Base-by-base conservation (phyloP, 35 echinoderm and acorn worm genomes). In the Ophiothrix spiculata region DNA sequence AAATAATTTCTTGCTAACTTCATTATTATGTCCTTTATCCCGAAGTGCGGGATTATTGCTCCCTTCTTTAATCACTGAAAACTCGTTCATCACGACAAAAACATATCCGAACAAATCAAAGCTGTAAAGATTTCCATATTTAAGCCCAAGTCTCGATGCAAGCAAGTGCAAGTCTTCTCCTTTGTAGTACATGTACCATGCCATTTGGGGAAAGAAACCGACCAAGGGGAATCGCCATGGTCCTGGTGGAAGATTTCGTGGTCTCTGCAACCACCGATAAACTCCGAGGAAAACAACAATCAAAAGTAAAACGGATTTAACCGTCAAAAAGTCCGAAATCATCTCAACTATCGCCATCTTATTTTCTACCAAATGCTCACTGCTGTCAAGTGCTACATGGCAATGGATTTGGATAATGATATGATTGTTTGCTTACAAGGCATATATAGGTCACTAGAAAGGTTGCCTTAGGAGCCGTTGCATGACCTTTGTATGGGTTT, bases 221-320 rank as follows among this genome's bases (percentile, higher is more conserved):
- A 90, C 11, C 0, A 90, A 31, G 17, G 88, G 88, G 80, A 80
- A 90, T 64, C 75, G 69, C 12, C 32, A 42, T 10, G 88, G 88
- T 6, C 88, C 88, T 16, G 88, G 88, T 12, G 88, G 88, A 23
- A 90, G 88, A 33, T 90, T 90, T 13, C 81, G 32, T 8, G 81
- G 81, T 64, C 56, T 39, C n/a, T 56, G 81, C 33, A 84, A 21
- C 29, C 12, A 31, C 81, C 81, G 69, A 23, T 33, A 42, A 12
- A 42, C 34, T 31, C 34, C 31, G 0, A 84, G 56, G 6, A 84
- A 33, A 33, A 38, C 81, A 10, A 17, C 1, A 0, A 60, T 16
- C 13, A 36, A 33, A 23, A 84, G 0, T 1, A 84, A 60, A 63
- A 37, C 40, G 15, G 81, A 64, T 60, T 60, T 54, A n/a, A n/a